phyloP scores from a whole-genome alignment of 1,140 invertebrate species.

The Zaprionus ornatus region DNA sequence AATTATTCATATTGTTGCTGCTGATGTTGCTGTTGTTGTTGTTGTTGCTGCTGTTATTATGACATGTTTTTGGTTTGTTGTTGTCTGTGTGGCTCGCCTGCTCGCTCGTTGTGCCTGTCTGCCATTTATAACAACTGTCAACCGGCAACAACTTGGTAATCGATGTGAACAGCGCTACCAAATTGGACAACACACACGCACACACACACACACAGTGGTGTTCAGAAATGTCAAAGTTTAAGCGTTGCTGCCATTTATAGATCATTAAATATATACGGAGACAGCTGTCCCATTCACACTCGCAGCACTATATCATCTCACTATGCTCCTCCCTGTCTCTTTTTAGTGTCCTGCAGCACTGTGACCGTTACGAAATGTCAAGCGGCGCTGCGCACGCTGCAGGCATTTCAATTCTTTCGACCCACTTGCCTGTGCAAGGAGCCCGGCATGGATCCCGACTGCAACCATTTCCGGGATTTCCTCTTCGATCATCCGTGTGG shows the following conservation, averaged over 20 bases:
- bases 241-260: constrained; percentile 76
- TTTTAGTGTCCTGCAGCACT: constrained; percentile 95
- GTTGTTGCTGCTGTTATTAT: constrained; percentile 63
- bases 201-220: constrained; percentile 27
- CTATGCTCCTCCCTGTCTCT: constrained; percentile 45
- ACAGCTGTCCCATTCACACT: background rate
- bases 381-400: constrained; percentile 92
- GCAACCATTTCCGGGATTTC: constrained; percentile 95
- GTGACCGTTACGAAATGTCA: constrained; percentile 96
- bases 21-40: constrained; percentile 11
- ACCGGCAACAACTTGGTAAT: constrained; percentile 58
- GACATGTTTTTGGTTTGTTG: constrained; percentile 78
- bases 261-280: constrained; percentile 69
- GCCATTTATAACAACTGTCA: constrained; percentile 81
- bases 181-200: constrained; percentile 44
- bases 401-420: constrained; percentile 95
- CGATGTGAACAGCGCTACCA: constrained; percentile 60
- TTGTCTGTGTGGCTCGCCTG: constrained; percentile 51
- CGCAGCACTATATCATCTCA: constrained; percentile 1
- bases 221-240: constrained; percentile 70
- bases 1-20: constrained; percentile 74
- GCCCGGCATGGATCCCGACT: constrained; percentile 94
- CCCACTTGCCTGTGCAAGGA: constrained; percentile 95
- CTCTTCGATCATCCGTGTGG: constrained; percentile 96
- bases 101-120: constrained; percentile 29